These are phyloP conservation scores for Xanthia togata DNA, from an alignment of 2,888 invertebrate genomes.

Conservation along the genomic window DNA sequence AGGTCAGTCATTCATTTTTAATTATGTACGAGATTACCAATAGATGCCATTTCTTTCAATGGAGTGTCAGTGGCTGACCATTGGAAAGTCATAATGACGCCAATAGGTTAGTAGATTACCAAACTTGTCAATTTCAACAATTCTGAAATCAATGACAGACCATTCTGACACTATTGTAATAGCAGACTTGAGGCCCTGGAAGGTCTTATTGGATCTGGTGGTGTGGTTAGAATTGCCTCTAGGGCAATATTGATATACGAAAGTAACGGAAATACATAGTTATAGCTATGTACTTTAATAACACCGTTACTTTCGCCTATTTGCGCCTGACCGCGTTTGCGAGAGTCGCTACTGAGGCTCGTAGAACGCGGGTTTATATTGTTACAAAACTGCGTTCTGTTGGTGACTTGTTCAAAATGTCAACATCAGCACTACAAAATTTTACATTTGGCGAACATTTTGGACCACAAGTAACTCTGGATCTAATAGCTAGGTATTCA, in stretches of 20 bases:
- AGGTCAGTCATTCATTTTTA: no score
- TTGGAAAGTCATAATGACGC: no score
- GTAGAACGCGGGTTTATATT: constrained; percentile 8
- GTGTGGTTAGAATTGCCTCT: not conserved
- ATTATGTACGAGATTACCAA: no score
- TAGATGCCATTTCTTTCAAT: no score
- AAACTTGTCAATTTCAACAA: no score
- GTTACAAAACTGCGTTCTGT: not conserved
- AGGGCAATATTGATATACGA: constrained; percentile 9
- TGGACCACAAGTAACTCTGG: not conserved
- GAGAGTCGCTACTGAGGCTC: not conserved
- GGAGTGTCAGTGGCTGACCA: no score
- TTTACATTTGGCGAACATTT: not conserved
- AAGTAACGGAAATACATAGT: constrained; percentile 29
- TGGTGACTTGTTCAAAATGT: not conserved
- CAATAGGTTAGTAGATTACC: no score
- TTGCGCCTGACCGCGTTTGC: constrained; percentile 25
- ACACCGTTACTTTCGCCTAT: constrained; percentile 34
- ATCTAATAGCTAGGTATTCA: no score
- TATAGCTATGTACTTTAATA: not conserved
- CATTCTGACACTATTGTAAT: no score
- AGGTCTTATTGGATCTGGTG: not conserved
- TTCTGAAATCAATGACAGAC: no score
- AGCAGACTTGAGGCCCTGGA: no score
- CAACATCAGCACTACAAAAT: not conserved